A percentile compares a stretch with the other conserved stretches of the same genome.
Evolutionary conservation across 2,113 vertebrate genomes (phyloP).

Genomic region (Opisthocomus hoazin): DNA sequence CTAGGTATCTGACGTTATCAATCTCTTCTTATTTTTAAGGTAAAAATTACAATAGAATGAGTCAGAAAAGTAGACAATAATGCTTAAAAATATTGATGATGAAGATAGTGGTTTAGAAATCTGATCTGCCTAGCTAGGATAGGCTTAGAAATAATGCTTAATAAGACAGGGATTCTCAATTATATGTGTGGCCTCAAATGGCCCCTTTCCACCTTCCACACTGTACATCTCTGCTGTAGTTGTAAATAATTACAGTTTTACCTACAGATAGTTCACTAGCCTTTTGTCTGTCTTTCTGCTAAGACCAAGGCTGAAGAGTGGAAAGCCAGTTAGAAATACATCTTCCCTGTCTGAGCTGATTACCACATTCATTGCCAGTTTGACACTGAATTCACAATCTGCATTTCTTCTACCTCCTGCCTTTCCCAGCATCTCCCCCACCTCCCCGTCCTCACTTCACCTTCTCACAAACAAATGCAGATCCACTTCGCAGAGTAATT

Average conservation of each 20-base stretch:
- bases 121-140: not conserved
- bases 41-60: not conserved
- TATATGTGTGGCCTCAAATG: not conserved
- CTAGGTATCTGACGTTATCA: not conserved
- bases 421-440: not conserved
- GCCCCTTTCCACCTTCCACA: not conserved
- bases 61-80: not conserved
- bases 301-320: not conserved
- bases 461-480: not conserved
- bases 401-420: not conserved
- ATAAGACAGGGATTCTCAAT: not conserved
- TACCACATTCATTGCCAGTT: not conserved
- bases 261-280: not conserved
- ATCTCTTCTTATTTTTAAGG: not conserved
- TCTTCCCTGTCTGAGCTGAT: not conserved
- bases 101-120: not conserved
- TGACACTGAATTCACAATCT: not conserved
- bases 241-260: not conserved
- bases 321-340: not conserved
- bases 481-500: not conserved
- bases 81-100: not conserved
- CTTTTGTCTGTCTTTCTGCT: not conserved
- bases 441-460: not conserved
- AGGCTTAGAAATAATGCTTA: not conserved
- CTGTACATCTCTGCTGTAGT: not conserved